Percentiles rank a stretch among this genome's conserved stretches.
Evolutionary conservation across 2,797 vertebrate genomes (phyloP).

Genomic region (Eptatretus atami): DNA sequence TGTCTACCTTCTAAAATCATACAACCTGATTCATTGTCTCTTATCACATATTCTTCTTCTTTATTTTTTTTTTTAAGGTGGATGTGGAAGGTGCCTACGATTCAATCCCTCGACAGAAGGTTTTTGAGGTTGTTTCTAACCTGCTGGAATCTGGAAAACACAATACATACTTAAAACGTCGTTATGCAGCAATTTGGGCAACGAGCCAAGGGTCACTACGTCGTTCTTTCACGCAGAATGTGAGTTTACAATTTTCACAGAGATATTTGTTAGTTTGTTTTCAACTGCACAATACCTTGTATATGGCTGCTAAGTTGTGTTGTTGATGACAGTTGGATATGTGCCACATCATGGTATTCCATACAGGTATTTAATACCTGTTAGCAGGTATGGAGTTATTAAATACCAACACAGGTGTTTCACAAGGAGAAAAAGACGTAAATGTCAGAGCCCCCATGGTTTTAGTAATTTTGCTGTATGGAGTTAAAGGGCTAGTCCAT

Average conservation of each 20-base stretch:
- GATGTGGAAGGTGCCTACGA: constrained; percentile 59
- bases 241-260: constrained; percentile 10
- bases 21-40: no score
- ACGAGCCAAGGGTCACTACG: constrained; percentile 20
- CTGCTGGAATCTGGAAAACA: constrained; percentile 19
- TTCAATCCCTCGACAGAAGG: constrained; percentile 39
- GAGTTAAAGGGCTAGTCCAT: no score
- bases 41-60: no score
- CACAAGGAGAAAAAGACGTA: no score
- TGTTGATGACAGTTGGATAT: no score
- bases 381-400: no score
- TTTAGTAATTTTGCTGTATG: no score
- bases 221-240: constrained; percentile 26
- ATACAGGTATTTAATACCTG: no score
- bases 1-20: no score
- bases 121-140: constrained; percentile 28
- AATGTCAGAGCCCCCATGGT: no score
- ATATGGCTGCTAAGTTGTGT: not conserved
- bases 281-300: not conserved
- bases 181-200: constrained; percentile 28
- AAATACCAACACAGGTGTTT: no score
- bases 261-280: not conserved
- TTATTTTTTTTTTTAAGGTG: constrained; percentile 16
- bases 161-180: constrained; percentile 24
- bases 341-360: no score